Conservation (phyloP, 2,113 vertebrate species). For the Leucoraja erinaceus region DNA sequence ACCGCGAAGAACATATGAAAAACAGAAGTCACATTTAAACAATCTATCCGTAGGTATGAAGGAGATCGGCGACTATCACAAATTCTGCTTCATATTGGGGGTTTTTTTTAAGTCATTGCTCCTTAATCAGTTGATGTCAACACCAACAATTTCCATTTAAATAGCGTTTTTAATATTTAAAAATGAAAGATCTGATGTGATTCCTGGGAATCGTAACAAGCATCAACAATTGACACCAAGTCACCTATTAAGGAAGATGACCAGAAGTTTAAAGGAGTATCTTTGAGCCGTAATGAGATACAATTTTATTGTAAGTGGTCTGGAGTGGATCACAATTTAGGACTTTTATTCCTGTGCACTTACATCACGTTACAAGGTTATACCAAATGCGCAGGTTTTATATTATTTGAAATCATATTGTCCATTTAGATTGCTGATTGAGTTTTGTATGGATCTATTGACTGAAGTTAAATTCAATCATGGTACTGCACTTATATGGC, state of each 20-base stretch:
- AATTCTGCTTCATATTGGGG: background rate
- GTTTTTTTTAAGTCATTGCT: too few species aligned
- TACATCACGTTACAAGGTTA: background rate
- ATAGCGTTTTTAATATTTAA: too few species aligned
- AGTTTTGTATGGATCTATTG: slow-evolving; percentile 15
- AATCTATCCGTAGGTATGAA: background rate
- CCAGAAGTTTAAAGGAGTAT: too few species aligned
- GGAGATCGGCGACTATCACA: background rate
- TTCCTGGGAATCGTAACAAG: too few species aligned
- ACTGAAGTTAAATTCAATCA: slow-evolving; percentile 7
- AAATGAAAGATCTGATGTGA: background rate
- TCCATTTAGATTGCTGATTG: background rate
- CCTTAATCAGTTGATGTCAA: background rate
- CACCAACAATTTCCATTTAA: too few species aligned
- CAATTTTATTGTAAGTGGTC: background rate
- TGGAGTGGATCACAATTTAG: background rate
- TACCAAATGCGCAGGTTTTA: background rate
- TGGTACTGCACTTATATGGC: background rate
- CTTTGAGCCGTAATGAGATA: too few species aligned
- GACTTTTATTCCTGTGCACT: background rate
- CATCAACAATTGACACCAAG: too few species aligned
- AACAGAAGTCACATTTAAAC: background rate
- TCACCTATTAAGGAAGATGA: too few species aligned
- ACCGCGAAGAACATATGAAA: too few species aligned
- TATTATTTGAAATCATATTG: background rate